Conservation (phyloP, 2,113 vertebrate species). For the Odontophorus gujanensis region DNA sequence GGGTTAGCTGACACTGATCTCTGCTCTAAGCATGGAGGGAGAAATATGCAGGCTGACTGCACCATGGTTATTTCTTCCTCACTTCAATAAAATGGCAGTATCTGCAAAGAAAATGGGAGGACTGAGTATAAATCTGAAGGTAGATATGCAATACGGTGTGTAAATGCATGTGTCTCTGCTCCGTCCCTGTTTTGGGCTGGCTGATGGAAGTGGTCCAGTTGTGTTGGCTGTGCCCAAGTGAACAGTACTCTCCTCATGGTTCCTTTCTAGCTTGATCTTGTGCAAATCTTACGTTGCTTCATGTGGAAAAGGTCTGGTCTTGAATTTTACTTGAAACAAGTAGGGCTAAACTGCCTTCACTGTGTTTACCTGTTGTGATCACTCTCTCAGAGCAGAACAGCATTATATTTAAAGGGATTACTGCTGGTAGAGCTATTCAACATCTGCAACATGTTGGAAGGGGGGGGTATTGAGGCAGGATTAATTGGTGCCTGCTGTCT, state of each 20-base stretch:
- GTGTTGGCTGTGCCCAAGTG: neutral
- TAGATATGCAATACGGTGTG: accelerated
- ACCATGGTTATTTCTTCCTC: neutral
- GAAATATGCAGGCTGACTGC: neutral
- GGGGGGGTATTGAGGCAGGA: neutral
- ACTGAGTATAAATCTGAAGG: neutral
- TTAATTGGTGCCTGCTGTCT: neutral
- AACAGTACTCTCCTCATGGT: neutral
- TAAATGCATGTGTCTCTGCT: neutral
- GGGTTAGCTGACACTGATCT: neutral
- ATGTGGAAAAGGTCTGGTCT: neutral
- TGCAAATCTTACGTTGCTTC: neutral
- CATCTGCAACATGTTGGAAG: neutral
- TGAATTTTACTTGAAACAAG: neutral
- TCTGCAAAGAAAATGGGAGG: neutral
- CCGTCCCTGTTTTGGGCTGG: neutral
- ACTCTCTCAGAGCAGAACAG: neutral
- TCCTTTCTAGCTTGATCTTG: neutral
- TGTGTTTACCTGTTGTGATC: neutral
- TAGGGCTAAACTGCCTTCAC: neutral
- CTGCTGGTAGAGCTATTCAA: neutral
- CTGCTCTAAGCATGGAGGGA: neutral
- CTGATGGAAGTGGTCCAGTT: neutral
- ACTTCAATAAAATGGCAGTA: accelerated
- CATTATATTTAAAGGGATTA: neutral